Base-by-base conservation (phyloP, 2,113 vertebrate genomes). In the Archilochus colubris region DNA sequence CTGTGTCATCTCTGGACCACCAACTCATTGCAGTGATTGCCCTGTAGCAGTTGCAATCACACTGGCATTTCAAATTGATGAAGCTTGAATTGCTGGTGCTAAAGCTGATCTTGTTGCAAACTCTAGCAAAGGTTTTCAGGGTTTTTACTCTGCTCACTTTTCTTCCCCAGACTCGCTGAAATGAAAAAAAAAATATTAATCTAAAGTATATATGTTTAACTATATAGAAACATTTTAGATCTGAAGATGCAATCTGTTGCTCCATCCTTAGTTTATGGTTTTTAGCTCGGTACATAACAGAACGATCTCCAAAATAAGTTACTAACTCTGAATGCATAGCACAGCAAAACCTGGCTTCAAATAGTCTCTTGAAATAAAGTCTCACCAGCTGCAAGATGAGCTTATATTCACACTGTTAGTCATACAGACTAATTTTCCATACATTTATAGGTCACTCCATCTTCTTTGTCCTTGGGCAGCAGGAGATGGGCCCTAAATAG, bases 51-150 rank as follows among this genome's bases (percentile, higher is more conserved):
- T 51, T 81, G 31, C 24, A 91, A n/a, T 81, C 68, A 59, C 31
- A 4, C 5, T 40, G 33, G 27, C 31, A 31, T 88, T 94, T 86
- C 0, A 4, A 46, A 44, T n/a, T 72, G 86, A 86, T 88, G 79
- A 88, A 63, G 61, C 70, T 91, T 57, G 61, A 87, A 73, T 89
- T 85, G 87, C 82, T 88, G 70, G 58, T 91, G 79, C 40, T 86
- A 36, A 33, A 44, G 28, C 58, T 66, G 75, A 82, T 70, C 43
- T 77, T 23, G 30, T 75, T 91, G 61, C 5, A 36, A 94, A 61
- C 23, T 40, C 43, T 27, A 48, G 25, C 38, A 36, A 59, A 89
- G 25, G 53, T 51, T 86, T 95, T 80, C 33, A 50, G 21, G 51
- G n/a, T 4, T 82, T 83, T 91, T 50, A 59, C 21, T 57, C 28